Base-by-base conservation (phyloP, 2,113 vertebrate species). In the Peromyscus californicus region DNA sequence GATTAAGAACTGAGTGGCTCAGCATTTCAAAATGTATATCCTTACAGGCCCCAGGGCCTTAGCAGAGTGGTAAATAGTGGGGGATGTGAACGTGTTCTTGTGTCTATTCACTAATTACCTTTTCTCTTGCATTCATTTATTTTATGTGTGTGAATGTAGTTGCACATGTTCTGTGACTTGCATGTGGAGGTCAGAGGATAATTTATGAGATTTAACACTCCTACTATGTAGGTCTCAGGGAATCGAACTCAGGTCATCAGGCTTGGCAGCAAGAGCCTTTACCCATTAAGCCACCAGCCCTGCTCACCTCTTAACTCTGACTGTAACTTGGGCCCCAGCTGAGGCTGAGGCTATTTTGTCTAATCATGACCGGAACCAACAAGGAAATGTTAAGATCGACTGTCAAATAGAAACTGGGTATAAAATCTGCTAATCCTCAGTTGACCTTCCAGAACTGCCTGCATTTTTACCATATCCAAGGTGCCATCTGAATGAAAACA, bases 41-140 rank as follows among this genome's bases (percentile, higher is more conserved):
- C 91, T 94, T 67, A 24, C 9, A 17, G 19, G 54, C 22, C 57
- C 11, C 42, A 74, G 65, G 33, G 11, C 63, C 91, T 36, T 10
- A 61, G 76, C 76, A 70, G 72, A 67, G 29, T 48, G 85, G 85
- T 72, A 24, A 89, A 39, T 6, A 10, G 5, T 15, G n/a, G 78
- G 65, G 61, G 5, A 9, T 0, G 0, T 3, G 11, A 29, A 13
- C 6, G 7, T 67, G 31, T 19, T 11, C 8, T n/a, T 89, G 16
- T 31, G 31, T 67, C 61, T 26, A 0, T 67, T 54, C 22, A 51
- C 39, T 69, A 22, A 67, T 24, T 2, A 51, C 75, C 78, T 57
- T 21, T 80, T 36, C 26, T 19, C 45, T 31, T 10, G n/a, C 24
- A 29, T 86, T 67, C 19, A 31, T 86, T 45, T 85, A 63, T 48